Conservation (phyloP, 1,140 invertebrate species). For the Halictus rubicundus region DNA sequence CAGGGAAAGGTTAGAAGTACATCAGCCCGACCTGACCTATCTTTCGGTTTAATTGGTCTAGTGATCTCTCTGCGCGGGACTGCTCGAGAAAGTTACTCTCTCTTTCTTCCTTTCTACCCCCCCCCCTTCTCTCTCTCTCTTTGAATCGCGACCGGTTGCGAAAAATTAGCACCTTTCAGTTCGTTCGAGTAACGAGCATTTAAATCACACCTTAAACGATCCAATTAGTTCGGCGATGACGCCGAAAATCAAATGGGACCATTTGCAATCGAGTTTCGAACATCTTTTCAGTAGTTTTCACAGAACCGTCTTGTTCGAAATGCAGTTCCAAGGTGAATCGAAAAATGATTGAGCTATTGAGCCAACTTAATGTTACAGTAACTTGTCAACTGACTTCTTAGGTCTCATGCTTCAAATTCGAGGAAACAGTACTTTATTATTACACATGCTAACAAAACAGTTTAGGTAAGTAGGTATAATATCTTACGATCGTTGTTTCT, state of each 20-base stretch:
- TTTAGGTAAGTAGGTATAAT: no score
- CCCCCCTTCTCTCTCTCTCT: background rate
- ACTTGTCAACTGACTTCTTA: no score
- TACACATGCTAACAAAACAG: no score
- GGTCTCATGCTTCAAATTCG: no score
- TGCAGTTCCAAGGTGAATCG: no score
- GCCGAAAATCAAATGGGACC: no score
- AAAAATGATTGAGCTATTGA: no score
- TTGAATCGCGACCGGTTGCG: conserved; percentile 4
- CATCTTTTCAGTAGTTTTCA: background rate
- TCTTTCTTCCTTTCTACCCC: background rate
- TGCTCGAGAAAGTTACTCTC: conserved; percentile 7
- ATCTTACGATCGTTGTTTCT: no score
- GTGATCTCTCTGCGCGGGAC: background rate
- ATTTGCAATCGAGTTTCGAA: background rate
- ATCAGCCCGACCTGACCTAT: conserved; percentile 39
- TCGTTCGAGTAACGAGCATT: conserved; percentile 4
- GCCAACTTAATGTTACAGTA: no score
- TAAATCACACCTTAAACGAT: background rate
- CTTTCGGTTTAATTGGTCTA: conserved; percentile 48
- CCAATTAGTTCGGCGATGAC: background rate
- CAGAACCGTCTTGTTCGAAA: no score
- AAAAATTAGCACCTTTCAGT: conserved; percentile 23
- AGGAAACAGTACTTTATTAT: no score
- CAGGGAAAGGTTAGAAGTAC: conserved; percentile 50